phyloP scores from a whole-genome alignment of 53 echinoderm and acorn worm genomes.

The Hippasteria phrygiana region DNA sequence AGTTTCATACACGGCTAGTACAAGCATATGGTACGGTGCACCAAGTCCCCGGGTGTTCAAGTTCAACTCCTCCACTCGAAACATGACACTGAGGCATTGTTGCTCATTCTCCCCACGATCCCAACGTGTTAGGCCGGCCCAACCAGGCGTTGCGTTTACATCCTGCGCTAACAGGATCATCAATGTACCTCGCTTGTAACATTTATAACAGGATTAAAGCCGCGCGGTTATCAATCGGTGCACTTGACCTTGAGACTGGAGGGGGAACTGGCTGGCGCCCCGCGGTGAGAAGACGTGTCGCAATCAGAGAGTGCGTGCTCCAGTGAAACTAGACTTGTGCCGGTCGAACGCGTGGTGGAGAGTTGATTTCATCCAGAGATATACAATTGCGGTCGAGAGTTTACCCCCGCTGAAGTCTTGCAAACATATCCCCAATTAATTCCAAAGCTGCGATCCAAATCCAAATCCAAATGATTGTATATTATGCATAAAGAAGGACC shows the following conservation, averaged over 20 bases:
- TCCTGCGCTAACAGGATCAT: conserved; percentile 34
- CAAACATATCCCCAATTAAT: no score
- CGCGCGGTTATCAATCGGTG: conserved; percentile 15
- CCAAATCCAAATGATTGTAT: conserved; percentile 2
- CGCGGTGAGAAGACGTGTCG: not conserved
- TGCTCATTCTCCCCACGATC: not conserved
- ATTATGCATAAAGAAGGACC: not conserved
- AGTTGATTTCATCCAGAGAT: no score
- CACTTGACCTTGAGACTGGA: conserved; percentile 46
- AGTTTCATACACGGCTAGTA: no score
- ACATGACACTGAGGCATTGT: not conserved
- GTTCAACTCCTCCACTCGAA: not conserved
- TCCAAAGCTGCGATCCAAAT: no score
- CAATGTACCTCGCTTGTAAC: conserved; percentile 34
- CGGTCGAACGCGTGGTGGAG: not conserved
- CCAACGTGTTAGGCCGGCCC: not conserved
- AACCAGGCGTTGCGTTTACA: conserved; percentile 51
- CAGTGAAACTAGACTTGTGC: conserved; percentile 29
- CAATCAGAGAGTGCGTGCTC: not conserved
- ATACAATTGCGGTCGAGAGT: no score
- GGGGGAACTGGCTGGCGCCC: conserved; percentile 17
- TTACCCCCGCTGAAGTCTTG: no score
- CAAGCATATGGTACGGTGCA: no score
- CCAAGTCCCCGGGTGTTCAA: no score
- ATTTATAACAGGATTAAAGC: conserved; percentile 56